Evolutionary conservation across 2,797 vertebrate genomes (phyloP), one percentile per base, ranked within the genome.

Genomic region (Falco novaeseelandiae): DNA sequence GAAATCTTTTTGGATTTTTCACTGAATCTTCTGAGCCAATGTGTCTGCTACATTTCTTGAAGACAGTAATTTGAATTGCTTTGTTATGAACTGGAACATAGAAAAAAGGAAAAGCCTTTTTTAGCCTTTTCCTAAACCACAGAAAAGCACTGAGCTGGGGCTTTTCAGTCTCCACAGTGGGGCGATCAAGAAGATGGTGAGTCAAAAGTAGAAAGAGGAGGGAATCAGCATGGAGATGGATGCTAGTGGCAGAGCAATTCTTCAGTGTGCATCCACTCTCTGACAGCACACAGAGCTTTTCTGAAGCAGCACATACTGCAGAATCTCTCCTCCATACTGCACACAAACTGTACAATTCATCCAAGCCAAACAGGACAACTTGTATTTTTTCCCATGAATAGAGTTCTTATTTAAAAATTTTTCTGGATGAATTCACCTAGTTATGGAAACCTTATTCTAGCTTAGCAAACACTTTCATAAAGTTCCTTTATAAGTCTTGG

Each of bases 401-500:
- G 38, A 69, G 49, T 70, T 66, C 1, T 27, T 94, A 77, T 96
- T 92, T 22, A 95, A 86, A 91, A 71, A 51, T 62, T 17, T 95
- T 96, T 96, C 88, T 78, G 84, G 76, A 88, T 90, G 21, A 95
- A 93, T 94, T 96, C 74, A 90, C 16, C 36, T 58, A 44, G 51
- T 78, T 93, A 71, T 87, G 85, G 62, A 91, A 86, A 81, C 32
- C 42, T 92, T 91, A 85, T 67, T 84, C 52, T 86, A 93, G 66
- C 34, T 26, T 79, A 80, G 59, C 73, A 97, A 97, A 94, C 27
- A 67, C 73, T 54, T 92, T 91, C 86, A 96, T 69, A 95, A 93
- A 81, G 89, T 80, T 38, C 7, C 52, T 93, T 89, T 90, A 14
- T 94, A 87, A 80, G 18, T 86, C 76, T 93, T 86, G 84, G 89